Base-by-base conservation (phyloP, 2,113 vertebrate genomes). In the Cariama cristata region DNA sequence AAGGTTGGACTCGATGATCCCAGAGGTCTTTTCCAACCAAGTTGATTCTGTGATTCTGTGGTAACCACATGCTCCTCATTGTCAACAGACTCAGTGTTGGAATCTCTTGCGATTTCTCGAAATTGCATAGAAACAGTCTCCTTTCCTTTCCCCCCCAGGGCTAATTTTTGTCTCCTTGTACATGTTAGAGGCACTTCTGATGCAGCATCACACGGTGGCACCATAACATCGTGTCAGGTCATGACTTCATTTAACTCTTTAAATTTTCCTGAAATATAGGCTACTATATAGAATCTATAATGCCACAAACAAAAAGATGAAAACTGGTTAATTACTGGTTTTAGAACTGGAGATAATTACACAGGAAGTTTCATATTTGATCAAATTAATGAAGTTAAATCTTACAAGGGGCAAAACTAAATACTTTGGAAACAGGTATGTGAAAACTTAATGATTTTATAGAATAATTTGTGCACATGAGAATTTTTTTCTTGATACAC, bases 201-300 rank as follows among this genome's bases (percentile, higher is more conserved):
- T 2, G 26, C 62, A 53, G 5, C 24, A 20, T 68, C 96, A 62
- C 91, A 38, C 91, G 95, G 84, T 90, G 97, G 95, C 95, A 93
- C 87, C 77, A 33, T 62, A 47, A 20, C 71, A 69, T 53, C 49
- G 2, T 2, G 22, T 8, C 58, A 50, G 45, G 62, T 47, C 27
- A 7, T 20, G 2, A 26, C 22, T 88, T 56, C n/a, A 6, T 53
- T 32, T 40, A 52, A 20, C 32, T 72, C 12, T n/a, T 82, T 20
- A 9, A 14, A 30, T 63, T 24, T n/a, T 32, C 38, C 18, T 44
- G 32, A 71, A 49, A 14, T 27, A 4, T 0, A 26, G 17, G n/a
- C 6, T 38, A 3, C 26, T 16, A 1, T 9, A 4, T 30, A n/a
- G 67, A 30, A 40, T 30, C 45, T 49, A 1, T 18, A 40, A 33